These are phyloP conservation scores for Rhabdophis nuchalis DNA, from an alignment of 2,797 vertebrate genomes.

Conservation along the genomic window DNA sequence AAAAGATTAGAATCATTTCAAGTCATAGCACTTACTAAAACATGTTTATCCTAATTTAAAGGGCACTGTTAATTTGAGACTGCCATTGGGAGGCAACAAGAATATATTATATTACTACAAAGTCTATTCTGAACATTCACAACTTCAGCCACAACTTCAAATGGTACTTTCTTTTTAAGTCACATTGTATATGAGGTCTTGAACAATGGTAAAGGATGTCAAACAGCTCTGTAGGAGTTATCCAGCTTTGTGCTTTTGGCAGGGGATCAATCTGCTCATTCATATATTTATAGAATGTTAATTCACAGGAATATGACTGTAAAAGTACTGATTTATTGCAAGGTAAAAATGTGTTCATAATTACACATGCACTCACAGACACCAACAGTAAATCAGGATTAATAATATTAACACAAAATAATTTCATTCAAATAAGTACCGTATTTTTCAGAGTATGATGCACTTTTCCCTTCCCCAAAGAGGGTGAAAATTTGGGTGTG, in stretches of 20 bases:
- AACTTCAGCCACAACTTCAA: background rate
- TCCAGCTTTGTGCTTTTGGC: background rate
- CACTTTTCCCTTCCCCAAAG: no score
- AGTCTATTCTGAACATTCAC: background rate
- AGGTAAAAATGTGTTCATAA: background rate
- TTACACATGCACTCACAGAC: background rate
- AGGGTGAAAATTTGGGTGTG: no score
- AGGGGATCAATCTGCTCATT: background rate
- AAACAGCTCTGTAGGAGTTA: background rate
- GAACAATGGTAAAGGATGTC: background rate
- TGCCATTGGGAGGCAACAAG: slow-evolving; percentile 60
- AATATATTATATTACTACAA: slow-evolving; percentile 21
- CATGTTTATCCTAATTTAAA: background rate
- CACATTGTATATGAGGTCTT: background rate
- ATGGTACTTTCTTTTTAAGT: background rate
- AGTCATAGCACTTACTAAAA: background rate
- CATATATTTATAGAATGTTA: background rate
- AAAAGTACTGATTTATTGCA: background rate
- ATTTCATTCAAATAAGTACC: background rate
- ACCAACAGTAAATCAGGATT: background rate
- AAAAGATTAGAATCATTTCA: background rate
- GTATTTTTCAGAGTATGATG: no score
- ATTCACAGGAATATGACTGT: background rate
- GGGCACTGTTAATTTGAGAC: background rate
- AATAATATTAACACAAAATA: background rate